Evolutionary conservation across 1,140 invertebrate species (phyloP).

Genomic region (Steinernema feltiae): DNA sequence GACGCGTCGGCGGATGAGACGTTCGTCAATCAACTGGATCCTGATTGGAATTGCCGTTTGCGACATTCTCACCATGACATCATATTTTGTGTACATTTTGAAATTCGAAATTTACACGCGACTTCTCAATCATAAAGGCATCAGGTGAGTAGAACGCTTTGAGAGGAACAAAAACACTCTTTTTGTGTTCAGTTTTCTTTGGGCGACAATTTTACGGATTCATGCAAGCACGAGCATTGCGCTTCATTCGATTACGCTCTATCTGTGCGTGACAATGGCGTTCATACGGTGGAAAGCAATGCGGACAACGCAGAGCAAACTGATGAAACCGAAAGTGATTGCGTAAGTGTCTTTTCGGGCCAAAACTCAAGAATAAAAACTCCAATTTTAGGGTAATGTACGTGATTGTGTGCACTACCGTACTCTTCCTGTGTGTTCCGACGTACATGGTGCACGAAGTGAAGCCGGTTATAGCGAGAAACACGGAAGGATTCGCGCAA

Average conservation of each 20-base stretch:
- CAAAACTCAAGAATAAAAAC: slow-evolving; percentile 11
- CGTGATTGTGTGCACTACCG: slow-evolving; percentile 23
- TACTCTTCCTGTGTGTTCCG: slow-evolving; percentile 40
- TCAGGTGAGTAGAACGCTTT: slow-evolving; percentile 17
- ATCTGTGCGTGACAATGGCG: slow-evolving; percentile 44
- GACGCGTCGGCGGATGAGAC: slow-evolving; percentile 43
- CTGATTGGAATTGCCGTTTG: slow-evolving; percentile 47
- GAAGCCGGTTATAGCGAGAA: slow-evolving; percentile 21
- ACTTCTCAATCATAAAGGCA: slow-evolving; percentile 18
- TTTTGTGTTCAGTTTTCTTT: slow-evolving; percentile 46
- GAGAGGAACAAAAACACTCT: background rate
- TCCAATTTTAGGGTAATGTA: slow-evolving; percentile 41
- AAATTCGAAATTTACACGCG: slow-evolving; percentile 40
- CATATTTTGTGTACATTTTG: slow-evolving; percentile 48
- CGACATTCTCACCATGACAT: slow-evolving; percentile 45
- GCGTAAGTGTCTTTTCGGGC: slow-evolving; percentile 27
- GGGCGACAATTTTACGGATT: slow-evolving; percentile 42
- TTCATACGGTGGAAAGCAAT: slow-evolving; percentile 51
- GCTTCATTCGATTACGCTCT: slow-evolving; percentile 46
- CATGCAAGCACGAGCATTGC: slow-evolving; percentile 45
- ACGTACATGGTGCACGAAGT: slow-evolving; percentile 49
- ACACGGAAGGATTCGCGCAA: background rate
- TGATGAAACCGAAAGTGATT: slow-evolving; percentile 42
- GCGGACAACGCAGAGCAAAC: slow-evolving; percentile 39
- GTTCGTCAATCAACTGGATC: slow-evolving; percentile 42